Evolutionary conservation across 2,888 invertebrate genomes (phyloP).

Genomic region (Drosophila vallismaia): DNA sequence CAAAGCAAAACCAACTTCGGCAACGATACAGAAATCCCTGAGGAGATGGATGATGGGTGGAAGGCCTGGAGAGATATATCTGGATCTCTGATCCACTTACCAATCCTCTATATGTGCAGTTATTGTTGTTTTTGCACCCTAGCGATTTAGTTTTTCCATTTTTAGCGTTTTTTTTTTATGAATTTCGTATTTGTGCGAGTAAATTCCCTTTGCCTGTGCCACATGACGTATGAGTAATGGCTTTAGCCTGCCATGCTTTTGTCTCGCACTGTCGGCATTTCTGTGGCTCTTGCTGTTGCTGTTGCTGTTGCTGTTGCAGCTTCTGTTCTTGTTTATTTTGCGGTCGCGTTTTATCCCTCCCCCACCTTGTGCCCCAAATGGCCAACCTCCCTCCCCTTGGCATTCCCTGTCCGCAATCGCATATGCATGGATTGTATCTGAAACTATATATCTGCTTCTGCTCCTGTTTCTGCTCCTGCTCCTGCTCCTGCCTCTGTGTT

Average conservation of each 20-base stretch:
- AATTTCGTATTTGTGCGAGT: constrained; percentile 52
- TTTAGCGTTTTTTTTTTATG: constrained; percentile 23
- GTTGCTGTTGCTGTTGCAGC: constrained; percentile 47
- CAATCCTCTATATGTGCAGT: constrained; percentile 48
- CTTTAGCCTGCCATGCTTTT: constrained; percentile 61
- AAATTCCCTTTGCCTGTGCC: constrained; percentile 73
- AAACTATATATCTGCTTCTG: constrained; percentile 42
- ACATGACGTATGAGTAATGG: constrained; percentile 80
- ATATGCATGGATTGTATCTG: constrained; percentile 51
- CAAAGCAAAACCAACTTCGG: constrained; percentile 27
- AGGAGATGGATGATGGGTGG: constrained; percentile 2
- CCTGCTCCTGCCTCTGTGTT: constrained; percentile 17
- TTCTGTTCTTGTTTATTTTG: constrained; percentile 65
- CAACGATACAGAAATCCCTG: constrained; percentile 39
- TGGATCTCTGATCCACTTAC: constrained; percentile 66
- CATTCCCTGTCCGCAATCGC: constrained; percentile 40
- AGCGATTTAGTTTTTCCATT: constrained; percentile 57
- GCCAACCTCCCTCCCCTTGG: background rate
- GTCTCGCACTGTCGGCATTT: constrained; percentile 51
- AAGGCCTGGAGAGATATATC: background rate
- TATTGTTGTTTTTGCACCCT: constrained; percentile 55
- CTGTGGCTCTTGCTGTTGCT: constrained; percentile 27
- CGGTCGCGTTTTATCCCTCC: constrained; percentile 60
- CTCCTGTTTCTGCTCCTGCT: constrained; percentile 25
- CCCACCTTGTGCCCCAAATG: background rate